Percentiles rank a stretch among this genome's conserved stretches.
These are phyloP conservation scores for Microplitis manilae DNA, from an alignment of 2,888 invertebrate genomes.

Conservation along the genomic window DNA sequence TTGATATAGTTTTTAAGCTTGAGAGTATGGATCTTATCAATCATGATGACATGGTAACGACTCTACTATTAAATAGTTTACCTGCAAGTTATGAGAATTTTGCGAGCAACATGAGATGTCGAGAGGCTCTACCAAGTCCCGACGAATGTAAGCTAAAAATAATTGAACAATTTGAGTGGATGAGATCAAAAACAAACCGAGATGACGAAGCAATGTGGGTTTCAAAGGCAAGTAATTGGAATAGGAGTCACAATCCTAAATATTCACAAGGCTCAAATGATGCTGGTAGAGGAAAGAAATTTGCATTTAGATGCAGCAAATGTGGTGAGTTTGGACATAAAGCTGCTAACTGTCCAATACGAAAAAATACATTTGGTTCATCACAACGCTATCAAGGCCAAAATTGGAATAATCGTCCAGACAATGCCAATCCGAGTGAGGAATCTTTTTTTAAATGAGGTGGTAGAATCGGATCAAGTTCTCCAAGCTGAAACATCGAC, in stretches of 20 bases:
- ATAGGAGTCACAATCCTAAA: background rate
- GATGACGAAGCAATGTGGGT: slow-evolving; percentile 9
- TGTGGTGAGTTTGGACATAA: slow-evolving; percentile 14
- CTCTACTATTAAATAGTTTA: no score
- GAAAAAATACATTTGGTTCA: background rate
- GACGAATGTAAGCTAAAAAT: background rate
- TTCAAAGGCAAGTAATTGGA: background rate
- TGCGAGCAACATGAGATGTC: no score
- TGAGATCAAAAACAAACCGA: background rate
- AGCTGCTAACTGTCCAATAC: background rate
- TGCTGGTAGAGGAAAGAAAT: background rate
- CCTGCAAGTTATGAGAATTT: no score
- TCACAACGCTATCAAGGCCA: background rate
- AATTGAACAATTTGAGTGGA: background rate
- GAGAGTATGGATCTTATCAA: no score
- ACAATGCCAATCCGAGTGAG: background rate
- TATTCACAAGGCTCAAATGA: background rate
- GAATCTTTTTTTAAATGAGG: background rate
- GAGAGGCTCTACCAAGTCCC: no score
- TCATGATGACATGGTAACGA: no score
- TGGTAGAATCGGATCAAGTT: background rate
- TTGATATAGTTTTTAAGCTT: background rate
- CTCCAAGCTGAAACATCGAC: background rate
- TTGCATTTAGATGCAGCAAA: slow-evolving; percentile 11
- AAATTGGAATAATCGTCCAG: background rate